Percentiles rank a stretch among this genome's conserved stretches.
Conservation (phyloP, 2,113 vertebrate genomes). For the Lophura nycthemera region DNA sequence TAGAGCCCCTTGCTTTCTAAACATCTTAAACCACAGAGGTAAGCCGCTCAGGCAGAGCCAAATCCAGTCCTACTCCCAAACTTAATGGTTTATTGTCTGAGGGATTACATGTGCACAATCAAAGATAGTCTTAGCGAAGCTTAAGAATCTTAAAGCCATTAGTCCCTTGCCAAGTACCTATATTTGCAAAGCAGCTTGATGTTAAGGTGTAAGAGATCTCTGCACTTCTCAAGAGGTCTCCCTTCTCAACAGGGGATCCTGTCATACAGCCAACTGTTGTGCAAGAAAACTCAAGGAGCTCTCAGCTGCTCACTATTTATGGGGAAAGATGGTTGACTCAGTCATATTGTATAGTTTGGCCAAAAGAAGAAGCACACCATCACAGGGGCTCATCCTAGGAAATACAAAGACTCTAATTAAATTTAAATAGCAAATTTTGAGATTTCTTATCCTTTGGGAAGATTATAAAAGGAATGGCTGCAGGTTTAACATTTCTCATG, state of each 20-base stretch:
- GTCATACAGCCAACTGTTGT: background rate
- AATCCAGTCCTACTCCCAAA: background rate
- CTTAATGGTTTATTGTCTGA: background rate
- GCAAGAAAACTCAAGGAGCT: background rate
- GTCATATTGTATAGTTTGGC: background rate
- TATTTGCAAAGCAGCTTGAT: background rate
- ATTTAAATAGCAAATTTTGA: background rate
- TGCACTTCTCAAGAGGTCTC: background rate
- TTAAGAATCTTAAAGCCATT: background rate
- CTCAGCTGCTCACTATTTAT: background rate
- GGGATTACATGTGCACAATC: background rate
- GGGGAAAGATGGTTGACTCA: background rate
- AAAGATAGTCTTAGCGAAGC: background rate
- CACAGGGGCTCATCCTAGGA: background rate
- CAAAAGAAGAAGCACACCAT: background rate
- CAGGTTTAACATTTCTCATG: background rate
- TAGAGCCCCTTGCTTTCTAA: no score
- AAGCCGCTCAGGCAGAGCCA: background rate
- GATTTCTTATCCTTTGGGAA: background rate
- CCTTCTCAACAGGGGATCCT: background rate
- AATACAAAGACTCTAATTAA: background rate
- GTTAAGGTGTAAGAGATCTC: background rate
- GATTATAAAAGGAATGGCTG: background rate
- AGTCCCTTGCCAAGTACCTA: background rate
- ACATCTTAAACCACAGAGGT: background rate